Base-by-base conservation (phyloP, 2,113 vertebrate genomes). In the western clawed frog (Xenopus tropicalis) region DNA sequence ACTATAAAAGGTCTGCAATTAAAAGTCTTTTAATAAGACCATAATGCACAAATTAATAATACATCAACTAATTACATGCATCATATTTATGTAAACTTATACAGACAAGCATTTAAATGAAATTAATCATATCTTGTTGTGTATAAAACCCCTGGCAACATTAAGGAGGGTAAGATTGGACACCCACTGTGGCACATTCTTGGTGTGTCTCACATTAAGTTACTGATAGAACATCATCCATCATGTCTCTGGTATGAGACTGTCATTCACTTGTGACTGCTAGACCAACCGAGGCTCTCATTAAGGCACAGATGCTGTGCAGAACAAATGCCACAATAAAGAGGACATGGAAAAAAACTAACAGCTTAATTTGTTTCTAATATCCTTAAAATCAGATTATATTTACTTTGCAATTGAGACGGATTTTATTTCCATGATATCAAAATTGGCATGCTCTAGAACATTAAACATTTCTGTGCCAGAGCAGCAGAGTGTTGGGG, bases 221-320 rank as follows among this genome's bases (percentile, higher is more conserved):
- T 25, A 69, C 61, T 80, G 81, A 79, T 70, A 72, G 64, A 78
- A 70, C 62, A 81, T 77, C 71, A 43, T 71, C 77, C 70, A 81
- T 84, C 85, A 85, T 78, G 29, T 78, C 71, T 79, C 81, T 81
- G 78, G 84, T 59, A 37, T 74, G 71, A 20, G 83, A 76, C 85
- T 90, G 86, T 85, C 86, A 90, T 69, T 88, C 86, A 89, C 8
- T 42, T 64, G 79, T 81, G 80, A 79, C 80, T 84, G 77, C 66
- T 69, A 14, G 81, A 77, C 68, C 88, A 80, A 82, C 81, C 54
- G 70, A 88, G 85, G 78, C 81, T 80, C 75, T 59, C 80, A 73
- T 79, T 78, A 86, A 80, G 10, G 54, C 64, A 63, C 80, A 86
- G 84, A 83, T 89, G 85, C 79, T 84, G 75, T 62, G 74, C 78